A percentile compares a stretch with the other conserved stretches of the same genome.
Conservation (phyloP, 2,888 invertebrate species). For the Tenthredo livida region DNA sequence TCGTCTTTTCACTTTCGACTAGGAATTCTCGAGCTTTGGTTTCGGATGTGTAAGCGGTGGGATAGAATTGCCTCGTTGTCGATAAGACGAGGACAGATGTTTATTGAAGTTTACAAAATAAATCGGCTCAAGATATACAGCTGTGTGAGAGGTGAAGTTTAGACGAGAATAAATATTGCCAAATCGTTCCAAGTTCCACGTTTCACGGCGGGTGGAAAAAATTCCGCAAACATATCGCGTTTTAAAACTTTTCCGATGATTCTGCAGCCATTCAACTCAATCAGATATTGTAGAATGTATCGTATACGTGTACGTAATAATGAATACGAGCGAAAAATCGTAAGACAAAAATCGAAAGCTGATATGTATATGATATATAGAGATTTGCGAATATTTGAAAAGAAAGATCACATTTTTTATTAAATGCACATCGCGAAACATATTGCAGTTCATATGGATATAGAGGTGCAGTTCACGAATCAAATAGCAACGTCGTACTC, state of each 20-base stretch:
- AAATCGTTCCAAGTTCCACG: neutral
- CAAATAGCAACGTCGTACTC: neutral
- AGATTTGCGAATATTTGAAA: too few relatives aligned
- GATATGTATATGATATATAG: too few relatives aligned
- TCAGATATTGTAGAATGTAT: neutral
- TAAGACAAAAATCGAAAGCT: neutral
- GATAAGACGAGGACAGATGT: neutral
- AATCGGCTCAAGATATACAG: neutral
- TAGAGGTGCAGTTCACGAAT: neutral
- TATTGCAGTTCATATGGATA: neutral
- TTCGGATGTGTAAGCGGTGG: neutral
- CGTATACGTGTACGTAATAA: too few relatives aligned
- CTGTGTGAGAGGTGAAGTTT: neutral
- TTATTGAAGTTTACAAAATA: conserved; percentile 7
- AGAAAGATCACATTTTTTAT: too few relatives aligned
- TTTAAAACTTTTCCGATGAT: neutral
- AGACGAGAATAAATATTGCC: neutral
- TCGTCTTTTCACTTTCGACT: neutral
- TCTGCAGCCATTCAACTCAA: neutral
- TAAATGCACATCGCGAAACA: too few relatives aligned
- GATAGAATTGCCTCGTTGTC: neutral
- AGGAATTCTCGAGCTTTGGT: neutral
- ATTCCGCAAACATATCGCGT: neutral
- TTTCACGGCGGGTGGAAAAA: neutral
- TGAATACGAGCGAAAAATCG: neutral